Percentiles rank a stretch among this genome's conserved stretches.
These are phyloP conservation scores for Ditylenchus dipsaci DNA, from an alignment of 1,140 invertebrate species.

Conservation along the genomic window DNA sequence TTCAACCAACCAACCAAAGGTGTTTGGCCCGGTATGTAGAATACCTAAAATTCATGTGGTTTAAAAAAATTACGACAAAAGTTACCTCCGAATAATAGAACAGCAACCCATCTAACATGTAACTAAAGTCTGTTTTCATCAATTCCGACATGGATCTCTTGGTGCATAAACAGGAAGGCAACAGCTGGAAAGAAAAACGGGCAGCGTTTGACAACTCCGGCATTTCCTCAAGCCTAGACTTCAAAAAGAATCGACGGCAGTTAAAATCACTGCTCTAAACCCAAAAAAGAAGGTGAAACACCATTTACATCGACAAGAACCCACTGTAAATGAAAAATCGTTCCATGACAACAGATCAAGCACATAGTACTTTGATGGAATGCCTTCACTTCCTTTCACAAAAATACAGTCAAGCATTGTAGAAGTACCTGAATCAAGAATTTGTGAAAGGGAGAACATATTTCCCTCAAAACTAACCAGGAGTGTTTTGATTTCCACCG, in stretches of 20 bases:
- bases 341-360: slow-evolving; percentile 11
- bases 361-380: slow-evolving; percentile 4
- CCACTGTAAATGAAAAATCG: background rate
- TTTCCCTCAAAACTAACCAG: background rate
- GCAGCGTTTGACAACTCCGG: background rate
- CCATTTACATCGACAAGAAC: too few species aligned
- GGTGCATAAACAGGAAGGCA: slow-evolving; percentile 19
- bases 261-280: background rate
- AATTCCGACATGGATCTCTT: slow-evolving; percentile 21
- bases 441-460: background rate
- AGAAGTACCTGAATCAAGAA: background rate
- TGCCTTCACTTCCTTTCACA: background rate
- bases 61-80: slow-evolving; percentile 8
- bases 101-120: slow-evolving; percentile 18
- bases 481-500: background rate
- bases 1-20: slow-evolving; percentile 28
- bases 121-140: slow-evolving; percentile 25
- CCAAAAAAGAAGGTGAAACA: too few species aligned
- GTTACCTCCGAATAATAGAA: slow-evolving; percentile 24
- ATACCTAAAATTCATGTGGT: slow-evolving; percentile 8
- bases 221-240: background rate
- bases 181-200: background rate
- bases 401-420: slow-evolving; percentile 18
- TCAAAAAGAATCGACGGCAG: background rate
- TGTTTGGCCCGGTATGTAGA: slow-evolving; percentile 22